Evolutionary conservation across 2,797 vertebrate species (phyloP), one percentile per base, ranked within the genome.

Genomic region (Netta rufina): DNA sequence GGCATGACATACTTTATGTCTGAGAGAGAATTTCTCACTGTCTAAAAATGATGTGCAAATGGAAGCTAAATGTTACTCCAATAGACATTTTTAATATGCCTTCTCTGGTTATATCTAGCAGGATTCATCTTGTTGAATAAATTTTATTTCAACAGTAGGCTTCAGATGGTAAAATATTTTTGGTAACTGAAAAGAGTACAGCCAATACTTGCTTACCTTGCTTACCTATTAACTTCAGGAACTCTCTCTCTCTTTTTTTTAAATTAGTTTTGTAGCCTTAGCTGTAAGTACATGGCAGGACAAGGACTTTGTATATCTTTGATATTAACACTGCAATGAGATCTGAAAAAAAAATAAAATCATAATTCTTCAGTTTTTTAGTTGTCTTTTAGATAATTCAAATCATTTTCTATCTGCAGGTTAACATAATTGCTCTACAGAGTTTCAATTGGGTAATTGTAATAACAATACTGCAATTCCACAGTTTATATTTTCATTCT

Each of bases 151-250:
- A 58, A 6, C 17, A 25, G 58, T 33, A 67, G 18, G 8, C 15
- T 80, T 67, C 58, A 38, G 75, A 43, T 38, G 10, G 8, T 45
- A 80, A 30, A 51, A 58, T n/a, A 11, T 74, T 65, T 45, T 73
- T 43, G 38, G n/a, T 30, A 18, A 41, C 6, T 7, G 13, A 80
- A 83, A 58, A 65, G 20, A 45, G 19, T 39, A 71, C 11, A 83
- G 13, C 1, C 33, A 69, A 30, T 56, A 12, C 9, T 41, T 49
- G 28, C 21, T 56, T 6, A 1, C 8, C 19, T 56, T 6, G 0
- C 9, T 74, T 56, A 51, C 19, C 28, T 91, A n/a, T 6, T 64
- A 2, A 47, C 58, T 73, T 89, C 16, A n/a, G 13, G 51, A 75
- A 64, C 45, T 20, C 17, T n/a, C 8, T 30, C 2, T 30, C 2